Conservation (phyloP, 2,797 vertebrate genomes). For the Anguilla megastoma region DNA sequence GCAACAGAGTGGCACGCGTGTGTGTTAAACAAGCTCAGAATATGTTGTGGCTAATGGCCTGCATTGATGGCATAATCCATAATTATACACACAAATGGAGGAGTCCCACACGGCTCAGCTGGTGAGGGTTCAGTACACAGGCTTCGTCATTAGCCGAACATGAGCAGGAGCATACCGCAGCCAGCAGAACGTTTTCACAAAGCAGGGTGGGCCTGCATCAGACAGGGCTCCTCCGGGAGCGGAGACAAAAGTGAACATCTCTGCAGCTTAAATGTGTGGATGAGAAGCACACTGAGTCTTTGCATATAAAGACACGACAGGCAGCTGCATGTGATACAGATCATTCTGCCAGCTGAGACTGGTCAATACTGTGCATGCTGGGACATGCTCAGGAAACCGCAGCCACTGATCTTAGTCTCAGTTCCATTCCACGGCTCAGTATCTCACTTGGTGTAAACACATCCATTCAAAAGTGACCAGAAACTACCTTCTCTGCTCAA, state of each 20-base stretch:
- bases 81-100: not conserved
- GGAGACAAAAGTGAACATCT: not conserved
- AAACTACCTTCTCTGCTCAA: not conserved
- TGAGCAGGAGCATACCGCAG: not conserved
- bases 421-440: not conserved
- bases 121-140: not conserved
- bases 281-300: not conserved
- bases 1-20: not conserved
- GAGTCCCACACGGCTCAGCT: not conserved
- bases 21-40: not conserved
- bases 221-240: not conserved
- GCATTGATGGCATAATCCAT: not conserved
- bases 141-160: not conserved
- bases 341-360: not conserved
- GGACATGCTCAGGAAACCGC: not conserved
- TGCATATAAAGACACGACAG: not conserved
- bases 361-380: not conserved
- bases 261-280: not conserved
- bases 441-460: not conserved
- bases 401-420: not conserved
- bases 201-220: not conserved
- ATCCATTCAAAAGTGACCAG: not conserved
- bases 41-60: not conserved
- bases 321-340: not conserved
- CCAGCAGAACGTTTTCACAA: not conserved